A percentile compares a stretch with the other conserved stretches of the same genome.
phyloP scores from a whole-genome alignment of 2,113 vertebrate species.

The Orcinus orca region DNA sequence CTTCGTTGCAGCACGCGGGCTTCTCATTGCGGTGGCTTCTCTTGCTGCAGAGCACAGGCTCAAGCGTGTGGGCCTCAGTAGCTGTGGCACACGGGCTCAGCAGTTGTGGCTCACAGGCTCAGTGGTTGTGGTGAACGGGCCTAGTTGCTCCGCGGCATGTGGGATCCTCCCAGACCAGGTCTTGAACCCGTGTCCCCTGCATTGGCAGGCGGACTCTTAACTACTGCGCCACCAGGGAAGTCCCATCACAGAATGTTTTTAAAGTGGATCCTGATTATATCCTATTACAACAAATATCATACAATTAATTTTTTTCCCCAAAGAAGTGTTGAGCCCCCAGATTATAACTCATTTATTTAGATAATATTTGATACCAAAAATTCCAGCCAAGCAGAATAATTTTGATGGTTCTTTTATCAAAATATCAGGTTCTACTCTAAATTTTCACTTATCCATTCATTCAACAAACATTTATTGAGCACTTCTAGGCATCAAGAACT shows the following conservation, averaged over 20 bases:
- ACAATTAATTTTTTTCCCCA: background rate
- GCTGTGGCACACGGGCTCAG: too few species aligned
- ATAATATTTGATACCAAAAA: slow-evolving; percentile 10
- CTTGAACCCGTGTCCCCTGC: too few species aligned
- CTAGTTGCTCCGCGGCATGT: too few species aligned
- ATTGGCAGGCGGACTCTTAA: too few species aligned
- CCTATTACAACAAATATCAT: slow-evolving; percentile 1
- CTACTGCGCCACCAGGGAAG: too few species aligned
- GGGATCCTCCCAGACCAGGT: too few species aligned
- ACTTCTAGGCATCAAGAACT: background rate
- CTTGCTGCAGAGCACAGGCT: too few species aligned
- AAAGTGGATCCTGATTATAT: slow-evolving; percentile 21
- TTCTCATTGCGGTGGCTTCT: too few species aligned
- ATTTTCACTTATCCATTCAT: background rate
- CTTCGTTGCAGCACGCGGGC: too few species aligned
- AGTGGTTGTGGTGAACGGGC: too few species aligned
- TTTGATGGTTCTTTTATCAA: background rate
- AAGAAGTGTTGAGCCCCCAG: background rate
- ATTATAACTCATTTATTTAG: slow-evolving; percentile 31
- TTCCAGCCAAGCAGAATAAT: slow-evolving; percentile 5
- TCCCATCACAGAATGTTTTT: background rate
- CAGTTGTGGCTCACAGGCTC: too few species aligned
- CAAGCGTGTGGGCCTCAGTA: too few species aligned
- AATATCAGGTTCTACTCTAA: background rate
- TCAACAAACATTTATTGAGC: background rate